These are phyloP conservation scores for Lytechinus variegatus DNA, from an alignment of 35 echinoderm and acorn worm genomes.

Conservation along the genomic window DNA sequence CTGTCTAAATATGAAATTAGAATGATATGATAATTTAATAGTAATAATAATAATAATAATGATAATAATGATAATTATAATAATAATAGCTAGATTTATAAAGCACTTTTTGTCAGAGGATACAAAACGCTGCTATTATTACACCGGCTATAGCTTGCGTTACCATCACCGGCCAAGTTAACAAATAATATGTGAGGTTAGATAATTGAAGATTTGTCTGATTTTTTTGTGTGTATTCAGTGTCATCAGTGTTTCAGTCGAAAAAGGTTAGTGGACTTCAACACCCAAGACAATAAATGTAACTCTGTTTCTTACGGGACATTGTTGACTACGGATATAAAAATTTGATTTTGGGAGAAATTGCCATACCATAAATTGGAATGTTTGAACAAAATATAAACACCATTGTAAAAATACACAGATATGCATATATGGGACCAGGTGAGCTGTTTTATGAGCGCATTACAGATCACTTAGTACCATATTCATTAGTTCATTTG, in stretches of 20 bases:
- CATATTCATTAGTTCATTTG: not conserved
- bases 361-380: not conserved
- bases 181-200: too few relatives aligned
- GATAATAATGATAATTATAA: too few relatives aligned
- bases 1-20: too few relatives aligned
- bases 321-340: not conserved
- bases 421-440: not conserved
- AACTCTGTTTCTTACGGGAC: not conserved
- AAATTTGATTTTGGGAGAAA: not conserved
- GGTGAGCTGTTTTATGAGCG: not conserved
- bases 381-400: not conserved
- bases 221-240: too few relatives aligned
- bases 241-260: too few relatives aligned
- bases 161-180: too few relatives aligned
- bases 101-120: too few relatives aligned
- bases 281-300: not conserved
- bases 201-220: not conserved
- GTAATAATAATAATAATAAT: too few relatives aligned
- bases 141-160: too few relatives aligned
- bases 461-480: not conserved
- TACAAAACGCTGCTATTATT: too few relatives aligned
- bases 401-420: not conserved
- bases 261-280: not conserved
- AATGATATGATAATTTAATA: too few relatives aligned
- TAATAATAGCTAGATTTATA: too few relatives aligned